Percentiles rank a stretch among this genome's conserved stretches.
Evolutionary conservation across 1,140 invertebrate species (phyloP).

Genomic region (Apis laboriosa): DNA sequence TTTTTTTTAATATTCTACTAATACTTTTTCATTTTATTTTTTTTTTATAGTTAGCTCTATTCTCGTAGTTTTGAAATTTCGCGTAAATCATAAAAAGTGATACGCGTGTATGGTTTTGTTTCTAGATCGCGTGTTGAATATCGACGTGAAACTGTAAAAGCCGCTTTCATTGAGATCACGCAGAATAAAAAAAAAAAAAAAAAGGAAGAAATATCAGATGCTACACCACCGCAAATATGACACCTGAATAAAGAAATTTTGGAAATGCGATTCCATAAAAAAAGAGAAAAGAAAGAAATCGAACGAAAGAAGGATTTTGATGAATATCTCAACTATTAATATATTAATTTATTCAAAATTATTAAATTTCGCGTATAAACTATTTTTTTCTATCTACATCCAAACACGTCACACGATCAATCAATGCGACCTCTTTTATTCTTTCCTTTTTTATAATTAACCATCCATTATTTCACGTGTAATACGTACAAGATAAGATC

Average conservation of each 20-base stretch:
- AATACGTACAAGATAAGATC: not conserved
- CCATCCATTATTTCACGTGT: not conserved
- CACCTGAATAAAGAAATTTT: not conserved
- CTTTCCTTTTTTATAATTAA: slow-evolving; percentile 48
- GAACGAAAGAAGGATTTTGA: not conserved
- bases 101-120: slow-evolving; percentile 40
- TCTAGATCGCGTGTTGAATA: slow-evolving; percentile 55
- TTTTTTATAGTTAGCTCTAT: not conserved
- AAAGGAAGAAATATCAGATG: not conserved
- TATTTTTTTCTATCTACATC: not conserved
- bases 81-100: slow-evolving; percentile 55
- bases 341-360: not conserved
- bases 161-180: slow-evolving; percentile 46
- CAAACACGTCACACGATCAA: slow-evolving; percentile 40
- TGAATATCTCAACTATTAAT: not conserved
- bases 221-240: not conserved
- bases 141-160: slow-evolving; percentile 39
- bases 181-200: slow-evolving; percentile 50
- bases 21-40: not conserved
- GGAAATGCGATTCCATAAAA: too few relatives aligned
- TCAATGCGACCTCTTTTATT: slow-evolving; percentile 4
- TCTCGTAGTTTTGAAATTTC: slow-evolving; percentile 7
- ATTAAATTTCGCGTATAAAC: not conserved
- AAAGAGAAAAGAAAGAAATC: too few relatives aligned
- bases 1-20: slow-evolving; percentile 8